phyloP scores from a whole-genome alignment of 2,888 invertebrate genomes.

The Hemistola chrysoprasaria region DNA sequence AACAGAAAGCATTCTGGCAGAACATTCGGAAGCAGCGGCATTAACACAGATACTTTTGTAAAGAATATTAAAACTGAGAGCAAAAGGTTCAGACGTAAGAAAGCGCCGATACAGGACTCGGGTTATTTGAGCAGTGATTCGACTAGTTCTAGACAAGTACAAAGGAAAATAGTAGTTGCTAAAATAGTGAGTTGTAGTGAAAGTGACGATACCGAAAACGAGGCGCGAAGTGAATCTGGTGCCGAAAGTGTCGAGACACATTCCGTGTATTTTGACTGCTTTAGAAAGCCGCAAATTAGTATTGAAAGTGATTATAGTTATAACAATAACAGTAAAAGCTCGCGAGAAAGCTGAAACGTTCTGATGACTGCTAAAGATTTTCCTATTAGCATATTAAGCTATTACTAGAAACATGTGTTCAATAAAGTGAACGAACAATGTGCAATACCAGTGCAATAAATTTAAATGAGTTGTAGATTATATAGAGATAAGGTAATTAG shows the following conservation, averaged over 20 bases:
- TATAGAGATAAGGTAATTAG: too few species aligned
- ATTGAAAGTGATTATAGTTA: slow-evolving; percentile 42
- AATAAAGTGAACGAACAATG: slow-evolving; percentile 28
- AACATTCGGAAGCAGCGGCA: slow-evolving; percentile 31
- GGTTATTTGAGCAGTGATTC: slow-evolving; percentile 94
- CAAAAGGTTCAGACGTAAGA: slow-evolving; percentile 58
- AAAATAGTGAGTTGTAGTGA: slow-evolving; percentile 85
- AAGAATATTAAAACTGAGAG: slow-evolving; percentile 53
- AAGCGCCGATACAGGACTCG: slow-evolving; percentile 85
- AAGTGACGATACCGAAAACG: slow-evolving; percentile 90
- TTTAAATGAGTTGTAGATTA: slow-evolving; percentile 7
- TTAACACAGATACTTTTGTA: slow-evolving; percentile 69
- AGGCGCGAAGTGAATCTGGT: slow-evolving; percentile 92
- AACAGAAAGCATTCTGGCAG: slow-evolving; percentile 44
- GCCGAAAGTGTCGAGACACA: slow-evolving; percentile 94
- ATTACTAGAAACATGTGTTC: slow-evolving; percentile 16
- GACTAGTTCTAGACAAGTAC: slow-evolving; percentile 76
- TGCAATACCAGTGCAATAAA: slow-evolving; percentile 64
- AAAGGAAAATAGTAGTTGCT: slow-evolving; percentile 69
- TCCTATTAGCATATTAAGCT: slow-evolving; percentile 30
- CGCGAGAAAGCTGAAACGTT: slow-evolving; percentile 40
- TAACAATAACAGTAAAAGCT: slow-evolving; percentile 43
- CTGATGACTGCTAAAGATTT: slow-evolving; percentile 13
- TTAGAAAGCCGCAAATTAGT: slow-evolving; percentile 72
- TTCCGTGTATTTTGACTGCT: slow-evolving; percentile 92